phyloP scores from a whole-genome alignment of 2,888 invertebrate species.

The Crepidodera aurea region DNA sequence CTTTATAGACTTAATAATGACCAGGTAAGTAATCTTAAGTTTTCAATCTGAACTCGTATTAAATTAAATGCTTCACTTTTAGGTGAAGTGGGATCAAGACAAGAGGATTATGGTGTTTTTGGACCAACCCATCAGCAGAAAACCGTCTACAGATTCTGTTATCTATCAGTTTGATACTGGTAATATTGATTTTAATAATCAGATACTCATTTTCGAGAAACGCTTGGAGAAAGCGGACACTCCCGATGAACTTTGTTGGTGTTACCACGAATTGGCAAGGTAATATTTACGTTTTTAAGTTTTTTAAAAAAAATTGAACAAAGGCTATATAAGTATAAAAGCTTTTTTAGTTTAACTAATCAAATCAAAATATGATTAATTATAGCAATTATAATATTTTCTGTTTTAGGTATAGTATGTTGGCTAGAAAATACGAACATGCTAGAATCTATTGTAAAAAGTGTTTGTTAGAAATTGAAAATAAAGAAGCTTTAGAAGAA shows the following conservation, averaged over 20 bases:
- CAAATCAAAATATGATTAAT: too few relatives aligned
- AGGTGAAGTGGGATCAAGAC: slow-evolving; percentile 44
- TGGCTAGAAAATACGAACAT: slow-evolving; percentile 59
- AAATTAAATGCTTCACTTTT: background rate
- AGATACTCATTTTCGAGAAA: slow-evolving; percentile 49
- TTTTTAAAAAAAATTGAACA: too few relatives aligned
- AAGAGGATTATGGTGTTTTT: slow-evolving; percentile 53
- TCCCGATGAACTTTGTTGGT: slow-evolving; percentile 62
- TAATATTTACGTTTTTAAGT: too few relatives aligned
- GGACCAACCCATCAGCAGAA: slow-evolving; percentile 51
- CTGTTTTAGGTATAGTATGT: slow-evolving; percentile 44
- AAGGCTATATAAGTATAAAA: too few relatives aligned
- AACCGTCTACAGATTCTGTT: slow-evolving; percentile 57
- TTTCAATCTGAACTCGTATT: too few relatives aligned
- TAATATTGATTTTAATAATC: slow-evolving; percentile 52
- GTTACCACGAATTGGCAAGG: slow-evolving; percentile 61
- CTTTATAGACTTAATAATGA: slow-evolving; percentile 57
- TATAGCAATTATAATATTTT: too few relatives aligned
- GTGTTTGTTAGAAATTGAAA: slow-evolving; percentile 54
- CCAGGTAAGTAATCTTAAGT: slow-evolving; percentile 28
- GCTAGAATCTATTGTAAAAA: slow-evolving; percentile 58
- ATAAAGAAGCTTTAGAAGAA: slow-evolving; percentile 49
- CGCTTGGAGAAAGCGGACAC: slow-evolving; percentile 50
- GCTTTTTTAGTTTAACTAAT: too few relatives aligned
- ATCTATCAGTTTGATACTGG: slow-evolving; percentile 53